These are phyloP conservation scores for Prosapia bicincta DNA, from an alignment of 2,888 invertebrate genomes.

Conservation along the genomic window DNA sequence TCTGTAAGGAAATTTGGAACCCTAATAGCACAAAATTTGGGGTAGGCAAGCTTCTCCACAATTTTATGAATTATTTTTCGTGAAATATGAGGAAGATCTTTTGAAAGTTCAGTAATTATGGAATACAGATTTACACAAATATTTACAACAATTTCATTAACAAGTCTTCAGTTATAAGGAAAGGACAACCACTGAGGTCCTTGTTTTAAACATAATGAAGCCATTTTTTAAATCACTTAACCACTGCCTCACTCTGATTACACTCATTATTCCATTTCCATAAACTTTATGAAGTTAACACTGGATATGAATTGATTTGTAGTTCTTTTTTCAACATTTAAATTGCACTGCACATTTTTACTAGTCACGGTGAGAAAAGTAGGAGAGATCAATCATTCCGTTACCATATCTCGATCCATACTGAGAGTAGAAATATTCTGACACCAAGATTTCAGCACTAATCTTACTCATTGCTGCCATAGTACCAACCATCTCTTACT, in stretches of 20 bases:
- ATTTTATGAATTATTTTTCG: background rate
- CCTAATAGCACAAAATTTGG: background rate
- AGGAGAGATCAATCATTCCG: background rate
- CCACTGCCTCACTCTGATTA: background rate
- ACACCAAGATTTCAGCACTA: background rate
- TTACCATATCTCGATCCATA: background rate
- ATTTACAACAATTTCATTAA: background rate
- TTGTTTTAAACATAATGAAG: background rate
- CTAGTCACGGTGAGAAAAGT: background rate
- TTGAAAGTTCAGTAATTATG: background rate
- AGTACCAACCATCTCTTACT: background rate
- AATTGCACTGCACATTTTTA: background rate
- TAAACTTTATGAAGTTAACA: background rate
- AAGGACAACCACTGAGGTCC: background rate
- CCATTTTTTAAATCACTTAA: background rate
- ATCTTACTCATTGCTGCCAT: background rate
- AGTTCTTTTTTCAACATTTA: background rate
- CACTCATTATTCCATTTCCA: background rate
- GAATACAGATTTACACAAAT: background rate
- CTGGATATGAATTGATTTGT: background rate
- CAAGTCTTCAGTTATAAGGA: background rate
- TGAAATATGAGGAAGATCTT: background rate
- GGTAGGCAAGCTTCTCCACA: background rate
- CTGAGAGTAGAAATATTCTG: background rate
- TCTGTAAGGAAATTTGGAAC: background rate